phyloP scores from a whole-genome alignment of 23 tunicate species.

The Ascidia mentula region DNA sequence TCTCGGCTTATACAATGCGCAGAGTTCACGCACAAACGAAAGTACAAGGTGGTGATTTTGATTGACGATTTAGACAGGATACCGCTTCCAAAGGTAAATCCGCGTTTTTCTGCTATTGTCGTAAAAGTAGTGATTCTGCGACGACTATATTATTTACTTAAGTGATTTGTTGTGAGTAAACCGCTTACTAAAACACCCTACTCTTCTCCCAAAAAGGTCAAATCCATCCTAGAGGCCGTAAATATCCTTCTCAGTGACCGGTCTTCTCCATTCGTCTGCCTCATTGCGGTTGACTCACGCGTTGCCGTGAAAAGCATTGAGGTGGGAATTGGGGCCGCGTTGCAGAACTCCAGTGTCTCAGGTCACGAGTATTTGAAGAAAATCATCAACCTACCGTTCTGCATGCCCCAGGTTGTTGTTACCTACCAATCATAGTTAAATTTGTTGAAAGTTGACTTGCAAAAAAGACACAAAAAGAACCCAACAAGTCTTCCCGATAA shows the following conservation, averaged over 20 bases:
- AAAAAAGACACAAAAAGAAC: too few relatives aligned
- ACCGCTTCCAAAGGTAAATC: conserved; percentile 48
- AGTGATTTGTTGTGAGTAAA: too few relatives aligned
- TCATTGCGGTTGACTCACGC: conserved; percentile 78
- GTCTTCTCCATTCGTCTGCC: conserved; percentile 61
- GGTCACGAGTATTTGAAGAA: conserved; percentile 51
- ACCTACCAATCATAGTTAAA: too few relatives aligned
- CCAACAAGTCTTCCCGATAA: too few relatives aligned
- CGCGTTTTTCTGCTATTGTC: too few relatives aligned
- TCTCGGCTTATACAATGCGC: conserved; percentile 35
- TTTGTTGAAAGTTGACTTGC: too few relatives aligned
- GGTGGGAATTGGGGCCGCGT: conserved; percentile 22
- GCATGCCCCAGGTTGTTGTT: conserved; percentile 45
- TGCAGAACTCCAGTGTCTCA: conserved; percentile 19
- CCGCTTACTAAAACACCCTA: too few relatives aligned
- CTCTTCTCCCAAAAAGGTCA: conserved; percentile 29
- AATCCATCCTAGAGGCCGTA: conserved; percentile 75
- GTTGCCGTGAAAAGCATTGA: conserved; percentile 64
- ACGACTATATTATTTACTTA: too few relatives aligned
- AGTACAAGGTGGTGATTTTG: conserved; percentile 60
- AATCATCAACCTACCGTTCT: conserved; percentile 49
- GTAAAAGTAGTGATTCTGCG: too few relatives aligned
- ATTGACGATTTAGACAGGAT: conserved; percentile 70
- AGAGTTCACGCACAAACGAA: conserved; percentile 24
- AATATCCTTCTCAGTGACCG: conserved; percentile 72